Evolutionary conservation across 2,888 invertebrate genomes (phyloP).

Genomic region (Temnothorax unifasciatus): DNA sequence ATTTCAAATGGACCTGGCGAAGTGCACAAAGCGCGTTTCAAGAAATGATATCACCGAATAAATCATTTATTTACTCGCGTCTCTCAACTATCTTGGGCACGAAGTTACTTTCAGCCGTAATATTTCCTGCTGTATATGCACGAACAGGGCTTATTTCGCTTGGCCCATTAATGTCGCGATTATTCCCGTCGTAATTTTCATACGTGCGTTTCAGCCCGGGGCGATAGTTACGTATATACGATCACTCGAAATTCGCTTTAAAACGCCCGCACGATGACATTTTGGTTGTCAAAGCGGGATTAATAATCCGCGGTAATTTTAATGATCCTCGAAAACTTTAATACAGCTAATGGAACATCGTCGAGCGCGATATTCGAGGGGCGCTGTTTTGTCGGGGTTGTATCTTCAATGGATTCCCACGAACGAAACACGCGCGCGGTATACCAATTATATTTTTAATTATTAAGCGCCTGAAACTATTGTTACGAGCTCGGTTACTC

Average conservation of each 20-base stretch:
- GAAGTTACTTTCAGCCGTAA: not conserved
- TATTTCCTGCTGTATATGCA: not conserved
- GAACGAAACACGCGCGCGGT: not conserved
- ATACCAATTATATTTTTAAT: conserved; percentile 22
- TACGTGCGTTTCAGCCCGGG: conserved; percentile 10
- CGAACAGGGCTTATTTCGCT: conserved; percentile 9
- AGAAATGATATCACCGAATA: conserved; percentile 18
- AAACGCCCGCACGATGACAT: conserved; percentile 38
- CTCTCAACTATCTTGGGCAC: conserved; percentile 10
- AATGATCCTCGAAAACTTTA: conserved; percentile 49
- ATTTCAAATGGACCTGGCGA: not conserved
- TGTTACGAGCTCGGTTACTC: not conserved
- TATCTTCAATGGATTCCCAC: conserved; percentile 29
- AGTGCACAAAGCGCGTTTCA: conserved; percentile 13
- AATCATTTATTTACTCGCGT: conserved; percentile 2
- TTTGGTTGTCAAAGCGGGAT: conserved; percentile 43
- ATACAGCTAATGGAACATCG: conserved; percentile 45
- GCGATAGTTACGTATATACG: conserved; percentile 14
- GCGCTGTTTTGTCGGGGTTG: not conserved
- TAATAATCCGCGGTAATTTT: conserved; percentile 46
- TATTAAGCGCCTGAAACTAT: not conserved
- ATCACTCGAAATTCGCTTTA: conserved; percentile 40
- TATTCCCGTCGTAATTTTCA: conserved; percentile 50
- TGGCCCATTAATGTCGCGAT: conserved; percentile 42
- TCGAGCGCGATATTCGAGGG: not conserved